A percentile compares a stretch with the other conserved stretches of the same genome.
Evolutionary conservation across 2,797 vertebrate genomes (phyloP).

Genomic region (Potorous gilbertii): DNA sequence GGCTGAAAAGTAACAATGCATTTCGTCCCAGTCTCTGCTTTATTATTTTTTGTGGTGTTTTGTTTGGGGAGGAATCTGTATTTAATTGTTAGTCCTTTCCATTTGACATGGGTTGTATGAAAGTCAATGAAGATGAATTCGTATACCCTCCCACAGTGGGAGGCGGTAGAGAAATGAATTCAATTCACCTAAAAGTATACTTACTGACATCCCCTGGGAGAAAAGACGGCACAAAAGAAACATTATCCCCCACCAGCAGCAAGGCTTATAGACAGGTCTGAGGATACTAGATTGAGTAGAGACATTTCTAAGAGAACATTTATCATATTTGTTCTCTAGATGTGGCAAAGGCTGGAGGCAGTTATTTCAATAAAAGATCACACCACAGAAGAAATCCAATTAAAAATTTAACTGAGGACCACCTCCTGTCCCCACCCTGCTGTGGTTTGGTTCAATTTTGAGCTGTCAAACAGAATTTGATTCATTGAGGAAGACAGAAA

Average conservation of each 20-base stretch:
- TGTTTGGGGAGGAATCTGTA: not conserved
- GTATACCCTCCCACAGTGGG: constrained; percentile 10
- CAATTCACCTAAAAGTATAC: not conserved
- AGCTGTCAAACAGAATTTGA: not conserved
- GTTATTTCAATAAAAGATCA: not conserved
- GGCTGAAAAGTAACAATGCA: not conserved
- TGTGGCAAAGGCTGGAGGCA: not conserved
- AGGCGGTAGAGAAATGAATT: not conserved
- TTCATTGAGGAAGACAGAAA: constrained; percentile 2
- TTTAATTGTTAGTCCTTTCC: not conserved
- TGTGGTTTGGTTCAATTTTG: not conserved
- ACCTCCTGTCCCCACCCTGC: not conserved
- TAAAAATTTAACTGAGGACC: constrained; percentile 35
- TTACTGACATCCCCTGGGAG: not conserved
- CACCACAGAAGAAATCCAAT: not conserved
- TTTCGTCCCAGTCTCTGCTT: not conserved
- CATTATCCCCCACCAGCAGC: not conserved
- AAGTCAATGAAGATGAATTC: constrained; percentile 13
- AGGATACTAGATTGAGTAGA: not conserved
- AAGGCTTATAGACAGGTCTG: not conserved
- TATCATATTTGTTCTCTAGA: not conserved
- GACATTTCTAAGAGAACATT: not conserved
- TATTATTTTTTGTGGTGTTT: not conserved
- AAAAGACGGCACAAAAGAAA: constrained; percentile 1
- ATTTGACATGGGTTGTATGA: not conserved